Evolutionary conservation across 1,140 invertebrate species (phyloP).

Genomic region (Eumeta japonica): DNA sequence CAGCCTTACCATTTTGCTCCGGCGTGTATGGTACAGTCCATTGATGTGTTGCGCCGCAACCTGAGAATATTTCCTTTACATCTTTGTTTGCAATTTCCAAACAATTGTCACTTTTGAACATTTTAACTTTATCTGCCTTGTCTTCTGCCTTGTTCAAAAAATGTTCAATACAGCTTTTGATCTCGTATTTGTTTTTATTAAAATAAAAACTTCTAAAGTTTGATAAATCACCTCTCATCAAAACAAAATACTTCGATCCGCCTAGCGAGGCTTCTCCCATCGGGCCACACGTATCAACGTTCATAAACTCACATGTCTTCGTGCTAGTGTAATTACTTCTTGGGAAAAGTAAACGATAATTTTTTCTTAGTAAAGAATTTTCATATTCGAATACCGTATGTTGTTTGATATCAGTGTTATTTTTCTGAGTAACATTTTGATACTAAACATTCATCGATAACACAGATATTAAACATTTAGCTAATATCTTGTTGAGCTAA

Average conservation of each 20-base stretch:
- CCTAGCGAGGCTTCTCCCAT: constrained; percentile 23
- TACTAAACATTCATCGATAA: no score
- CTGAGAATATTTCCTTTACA: constrained; percentile 22
- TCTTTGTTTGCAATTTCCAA: constrained; percentile 36
- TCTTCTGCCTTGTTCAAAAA: constrained; percentile 31
- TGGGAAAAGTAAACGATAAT: constrained; percentile 25
- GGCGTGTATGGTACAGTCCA: constrained; percentile 39
- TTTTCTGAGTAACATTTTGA: constrained; percentile 20
- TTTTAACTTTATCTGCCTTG: constrained; percentile 27
- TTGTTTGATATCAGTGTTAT: constrained; percentile 22
- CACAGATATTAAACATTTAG: no score
- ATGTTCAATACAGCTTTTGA: constrained; percentile 22
- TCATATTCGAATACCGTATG: constrained; percentile 20
- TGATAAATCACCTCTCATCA: constrained; percentile 45
- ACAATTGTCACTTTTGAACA: constrained; percentile 46
- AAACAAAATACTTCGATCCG: constrained; percentile 28
- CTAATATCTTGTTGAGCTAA: constrained; percentile 39
- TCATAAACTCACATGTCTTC: constrained; percentile 33
- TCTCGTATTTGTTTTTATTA: constrained; percentile 39
- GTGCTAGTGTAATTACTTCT: constrained; percentile 15
- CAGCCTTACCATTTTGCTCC: constrained; percentile 53
- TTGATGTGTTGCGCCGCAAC: constrained; percentile 31
- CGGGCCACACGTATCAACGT: constrained; percentile 40
- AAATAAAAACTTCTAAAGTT: constrained; percentile 36
- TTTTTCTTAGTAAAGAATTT: constrained; percentile 37